Evolutionary conservation across 2,113 vertebrate genomes (phyloP).

Genomic region (Brachyistius frenatus): DNA sequence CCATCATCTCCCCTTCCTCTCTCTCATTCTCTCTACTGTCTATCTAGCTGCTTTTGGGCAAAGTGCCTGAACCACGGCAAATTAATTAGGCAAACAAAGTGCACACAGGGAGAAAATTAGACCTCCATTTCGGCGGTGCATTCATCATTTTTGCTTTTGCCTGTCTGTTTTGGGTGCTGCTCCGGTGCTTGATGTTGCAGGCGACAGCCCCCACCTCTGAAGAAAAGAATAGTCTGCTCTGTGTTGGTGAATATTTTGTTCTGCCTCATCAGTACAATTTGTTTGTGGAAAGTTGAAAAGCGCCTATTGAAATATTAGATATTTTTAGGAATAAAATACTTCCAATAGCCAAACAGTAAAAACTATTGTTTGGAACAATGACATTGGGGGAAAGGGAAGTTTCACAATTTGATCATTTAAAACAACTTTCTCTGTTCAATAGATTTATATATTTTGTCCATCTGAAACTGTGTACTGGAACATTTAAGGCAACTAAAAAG

Average conservation of each 20-base stretch:
- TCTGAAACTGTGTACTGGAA: too few species aligned
- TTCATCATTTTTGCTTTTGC: conserved; percentile 63
- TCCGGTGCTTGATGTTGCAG: conserved; percentile 52
- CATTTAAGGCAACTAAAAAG: too few species aligned
- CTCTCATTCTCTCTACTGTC: conserved; percentile 18
- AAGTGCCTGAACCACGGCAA: conserved; percentile 63
- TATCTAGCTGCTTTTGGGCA: conserved; percentile 50
- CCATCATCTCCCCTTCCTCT: background rate
- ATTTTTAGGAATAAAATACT: conserved; percentile 31
- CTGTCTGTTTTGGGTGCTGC: conserved; percentile 40
- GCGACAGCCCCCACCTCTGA: conserved; percentile 13
- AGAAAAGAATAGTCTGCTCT: conserved; percentile 32
- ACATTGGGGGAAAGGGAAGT: background rate
- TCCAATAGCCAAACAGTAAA: background rate
- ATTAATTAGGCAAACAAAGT: conserved; percentile 75
- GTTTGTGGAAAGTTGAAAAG: conserved; percentile 42
- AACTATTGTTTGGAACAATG: too few species aligned
- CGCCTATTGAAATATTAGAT: conserved; percentile 30
- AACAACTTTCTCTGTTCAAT: too few species aligned
- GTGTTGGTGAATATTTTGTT: conserved; percentile 54
- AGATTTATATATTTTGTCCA: too few species aligned
- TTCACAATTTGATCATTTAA: background rate
- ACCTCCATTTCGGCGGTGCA: conserved; percentile 48
- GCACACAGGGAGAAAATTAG: conserved; percentile 62
- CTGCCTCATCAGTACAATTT: conserved; percentile 54